Conservation (phyloP, 2,888 invertebrate species). For the Ethmia dodecea region DNA sequence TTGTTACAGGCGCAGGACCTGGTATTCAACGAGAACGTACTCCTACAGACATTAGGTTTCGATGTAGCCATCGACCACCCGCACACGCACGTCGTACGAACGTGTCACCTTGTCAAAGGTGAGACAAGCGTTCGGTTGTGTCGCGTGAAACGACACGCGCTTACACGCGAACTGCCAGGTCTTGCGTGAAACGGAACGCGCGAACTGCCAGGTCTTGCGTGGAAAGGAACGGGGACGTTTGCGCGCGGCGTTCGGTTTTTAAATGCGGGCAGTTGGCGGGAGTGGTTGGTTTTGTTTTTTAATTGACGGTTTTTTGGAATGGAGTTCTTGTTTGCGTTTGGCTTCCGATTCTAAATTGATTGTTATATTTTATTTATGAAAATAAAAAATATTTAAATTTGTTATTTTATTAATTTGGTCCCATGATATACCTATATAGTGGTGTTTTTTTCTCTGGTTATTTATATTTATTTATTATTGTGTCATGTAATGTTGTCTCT, state of each 20-base stretch:
- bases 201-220: constrained; percentile 2
- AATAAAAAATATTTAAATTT: too few species aligned
- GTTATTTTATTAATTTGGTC: too few species aligned
- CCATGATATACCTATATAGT: too few species aligned
- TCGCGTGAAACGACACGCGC: constrained; percentile 12
- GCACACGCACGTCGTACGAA: constrained; percentile 96
- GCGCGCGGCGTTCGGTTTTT: constrained; percentile 16
- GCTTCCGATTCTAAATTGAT: neutral
- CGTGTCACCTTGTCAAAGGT: constrained; percentile 97
- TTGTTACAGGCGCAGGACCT: constrained; percentile 89
- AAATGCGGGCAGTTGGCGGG: constrained; percentile 14
- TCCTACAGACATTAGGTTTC: constrained; percentile 98
- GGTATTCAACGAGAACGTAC: constrained; percentile 97
- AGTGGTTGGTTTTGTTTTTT: neutral
- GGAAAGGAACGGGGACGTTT: constrained; percentile 8
- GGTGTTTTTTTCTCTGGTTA: too few species aligned
- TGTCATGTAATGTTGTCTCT: too few species aligned
- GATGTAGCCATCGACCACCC: constrained; percentile 99
- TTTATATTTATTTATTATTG: too few species aligned
- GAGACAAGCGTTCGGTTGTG: constrained; percentile 45
- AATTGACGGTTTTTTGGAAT: neutral
- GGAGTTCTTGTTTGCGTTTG: neutral
- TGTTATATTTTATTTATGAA: neutral
- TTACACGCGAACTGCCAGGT: neutral
- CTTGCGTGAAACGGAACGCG: constrained; percentile 9